Evolutionary conservation across 1,140 invertebrate genomes (phyloP).

Genomic region (Ylistrum balloti): DNA sequence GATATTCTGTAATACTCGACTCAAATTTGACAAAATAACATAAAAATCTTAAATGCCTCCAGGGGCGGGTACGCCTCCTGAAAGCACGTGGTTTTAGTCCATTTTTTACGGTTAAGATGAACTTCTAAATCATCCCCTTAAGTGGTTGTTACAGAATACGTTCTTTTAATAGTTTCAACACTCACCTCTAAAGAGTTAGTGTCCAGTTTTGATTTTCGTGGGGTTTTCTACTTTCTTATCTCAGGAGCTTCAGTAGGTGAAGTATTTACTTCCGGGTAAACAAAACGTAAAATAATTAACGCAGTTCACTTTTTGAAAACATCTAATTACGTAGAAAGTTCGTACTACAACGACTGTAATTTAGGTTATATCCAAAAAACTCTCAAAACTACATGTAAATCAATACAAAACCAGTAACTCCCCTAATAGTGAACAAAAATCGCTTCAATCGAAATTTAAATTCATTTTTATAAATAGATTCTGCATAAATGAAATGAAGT

Average conservation of each 20-base stretch:
- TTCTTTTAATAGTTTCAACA: background rate
- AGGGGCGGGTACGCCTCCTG: background rate
- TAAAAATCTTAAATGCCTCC: no score
- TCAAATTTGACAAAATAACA: no score
- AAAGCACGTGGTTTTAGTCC: background rate
- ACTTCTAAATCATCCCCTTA: background rate
- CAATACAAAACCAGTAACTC: no score
- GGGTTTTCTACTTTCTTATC: slow-evolving; percentile 11
- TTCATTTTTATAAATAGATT: no score
- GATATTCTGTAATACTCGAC: no score
- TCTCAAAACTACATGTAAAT: no score
- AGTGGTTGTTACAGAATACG: background rate
- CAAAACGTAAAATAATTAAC: background rate
- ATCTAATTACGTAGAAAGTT: no score
- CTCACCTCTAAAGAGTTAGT: background rate
- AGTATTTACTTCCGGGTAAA: slow-evolving; percentile 32
- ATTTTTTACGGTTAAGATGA: background rate
- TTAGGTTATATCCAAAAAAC: no score
- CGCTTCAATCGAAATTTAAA: no score
- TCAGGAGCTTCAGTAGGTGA: background rate
- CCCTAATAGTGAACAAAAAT: no score
- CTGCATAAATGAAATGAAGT: no score
- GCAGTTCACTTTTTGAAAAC: background rate
- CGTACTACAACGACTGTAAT: no score
- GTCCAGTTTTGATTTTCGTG: slow-evolving; percentile 16